These are phyloP conservation scores for Centropus unirufus DNA, from an alignment of 2,113 vertebrate species.

Conservation along the genomic window DNA sequence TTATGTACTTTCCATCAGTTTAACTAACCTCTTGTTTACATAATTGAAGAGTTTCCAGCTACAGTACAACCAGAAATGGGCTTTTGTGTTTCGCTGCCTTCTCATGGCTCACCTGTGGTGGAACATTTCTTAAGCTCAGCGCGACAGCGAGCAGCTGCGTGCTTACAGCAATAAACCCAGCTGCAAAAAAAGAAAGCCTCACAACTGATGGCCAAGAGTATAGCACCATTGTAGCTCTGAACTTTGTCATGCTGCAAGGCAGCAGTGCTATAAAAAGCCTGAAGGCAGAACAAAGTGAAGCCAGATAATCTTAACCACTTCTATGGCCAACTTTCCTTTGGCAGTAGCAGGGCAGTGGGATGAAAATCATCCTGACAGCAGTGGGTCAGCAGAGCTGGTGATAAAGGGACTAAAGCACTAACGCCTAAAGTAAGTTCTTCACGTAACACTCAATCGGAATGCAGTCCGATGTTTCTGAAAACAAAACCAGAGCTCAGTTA, in stretches of 20 bases:
- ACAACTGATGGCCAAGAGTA: not conserved
- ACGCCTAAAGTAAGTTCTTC: not conserved
- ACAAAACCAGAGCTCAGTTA: not conserved
- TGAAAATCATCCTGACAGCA: not conserved
- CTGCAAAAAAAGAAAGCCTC: slow-evolving; percentile 7
- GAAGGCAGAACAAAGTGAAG: slow-evolving; percentile 26
- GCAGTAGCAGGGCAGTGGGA: not conserved
- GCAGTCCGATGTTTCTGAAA: not conserved
- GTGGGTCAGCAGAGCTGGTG: not conserved
- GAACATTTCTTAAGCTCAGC: not conserved
- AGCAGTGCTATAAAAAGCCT: not conserved
- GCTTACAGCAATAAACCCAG: not conserved
- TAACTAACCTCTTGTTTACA: not conserved
- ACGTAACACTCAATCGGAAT: not conserved
- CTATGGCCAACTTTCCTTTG: not conserved
- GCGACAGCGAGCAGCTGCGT: not conserved
- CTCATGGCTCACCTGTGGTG: not conserved
- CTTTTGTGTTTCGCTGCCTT: slow-evolving; percentile 15
- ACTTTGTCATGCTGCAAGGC: not conserved
- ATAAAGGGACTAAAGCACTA: slow-evolving; percentile 6
- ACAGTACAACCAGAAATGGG: not conserved
- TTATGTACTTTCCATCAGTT: not conserved
- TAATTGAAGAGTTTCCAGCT: not conserved
- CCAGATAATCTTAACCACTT: slow-evolving; percentile 17
- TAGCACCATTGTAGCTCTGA: not conserved